Percentiles rank a stretch among this genome's conserved stretches.
These are phyloP conservation scores for Onychomys arenicola DNA, from an alignment of 2,797 vertebrate genomes.

Conservation along the genomic window DNA sequence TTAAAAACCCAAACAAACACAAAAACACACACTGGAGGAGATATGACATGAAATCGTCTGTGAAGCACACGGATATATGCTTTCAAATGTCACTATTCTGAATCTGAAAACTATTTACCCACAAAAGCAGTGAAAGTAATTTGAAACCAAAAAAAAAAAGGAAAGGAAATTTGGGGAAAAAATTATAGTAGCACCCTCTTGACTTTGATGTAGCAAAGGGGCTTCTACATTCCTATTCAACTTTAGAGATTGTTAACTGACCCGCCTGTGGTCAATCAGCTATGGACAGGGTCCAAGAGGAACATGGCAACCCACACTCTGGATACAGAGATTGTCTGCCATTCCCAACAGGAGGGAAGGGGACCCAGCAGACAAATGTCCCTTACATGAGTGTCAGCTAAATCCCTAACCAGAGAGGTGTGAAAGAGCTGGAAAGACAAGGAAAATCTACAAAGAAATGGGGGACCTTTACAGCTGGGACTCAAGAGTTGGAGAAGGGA, in stretches of 20 bases:
- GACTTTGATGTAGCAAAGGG: background rate
- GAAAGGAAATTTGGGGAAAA: background rate
- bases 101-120: conserved; percentile 34
- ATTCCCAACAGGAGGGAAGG: background rate
- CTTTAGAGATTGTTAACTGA: background rate
- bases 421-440: background rate
- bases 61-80: background rate
- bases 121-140: conserved; percentile 32
- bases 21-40: background rate
- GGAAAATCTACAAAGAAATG: background rate
- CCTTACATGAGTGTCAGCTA: background rate
- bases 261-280: background rate
- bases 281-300: rapidly evolving
- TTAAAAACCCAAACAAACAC: background rate
- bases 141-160: background rate
- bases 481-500: background rate
- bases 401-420: background rate
- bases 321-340: background rate
- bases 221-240: background rate
- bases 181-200: background rate
- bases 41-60: background rate
- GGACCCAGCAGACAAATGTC: background rate
- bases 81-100: background rate
- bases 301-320: background rate
- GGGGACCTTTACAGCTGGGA: background rate